Evolutionary conservation across 1,140 invertebrate species (phyloP).

Genomic region (Tribolium castaneum): DNA sequence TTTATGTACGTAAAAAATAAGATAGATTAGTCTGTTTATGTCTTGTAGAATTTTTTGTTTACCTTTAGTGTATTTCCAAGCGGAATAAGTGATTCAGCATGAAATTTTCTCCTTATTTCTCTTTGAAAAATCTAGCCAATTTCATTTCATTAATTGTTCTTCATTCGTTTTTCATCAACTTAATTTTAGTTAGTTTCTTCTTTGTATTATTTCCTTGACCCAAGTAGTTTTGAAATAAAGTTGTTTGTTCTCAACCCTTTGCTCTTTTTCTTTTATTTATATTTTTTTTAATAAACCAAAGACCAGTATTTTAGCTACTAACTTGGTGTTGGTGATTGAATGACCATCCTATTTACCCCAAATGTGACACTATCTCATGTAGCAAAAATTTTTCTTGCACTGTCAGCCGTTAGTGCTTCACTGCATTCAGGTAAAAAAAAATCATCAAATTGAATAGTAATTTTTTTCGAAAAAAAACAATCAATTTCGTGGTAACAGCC

Average conservation of each 20-base stretch:
- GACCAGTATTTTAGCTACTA: not conserved
- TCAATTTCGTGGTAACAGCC: constrained; percentile 55
- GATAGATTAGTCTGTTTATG: not conserved
- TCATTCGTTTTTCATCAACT: constrained; percentile 6
- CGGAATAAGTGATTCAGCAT: not conserved
- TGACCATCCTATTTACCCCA: constrained; percentile 31
- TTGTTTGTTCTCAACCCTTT: constrained; percentile 11
- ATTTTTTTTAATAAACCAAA: not conserved
- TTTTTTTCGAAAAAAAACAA: too few relatives aligned
- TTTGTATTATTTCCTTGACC: constrained; percentile 2
- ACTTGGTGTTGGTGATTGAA: constrained; percentile 1
- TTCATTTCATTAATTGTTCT: constrained; percentile 12
- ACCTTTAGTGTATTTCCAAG: not conserved
- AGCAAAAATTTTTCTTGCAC: constrained; percentile 51
- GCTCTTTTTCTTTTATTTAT: constrained; percentile 18
- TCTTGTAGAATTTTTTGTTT: not conserved
- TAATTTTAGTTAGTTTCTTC: constrained; percentile 23
- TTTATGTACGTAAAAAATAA: not conserved
- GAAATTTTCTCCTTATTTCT: not conserved
- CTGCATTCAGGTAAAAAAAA: constrained; percentile 52
- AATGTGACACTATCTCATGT: constrained; percentile 36
- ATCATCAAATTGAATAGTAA: too few relatives aligned
- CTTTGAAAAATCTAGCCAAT: not conserved
- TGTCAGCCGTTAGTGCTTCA: constrained; percentile 51
- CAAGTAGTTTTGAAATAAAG: constrained; percentile 9